Evolutionary conservation across 2,797 vertebrate genomes (phyloP), one percentile per base, ranked within the genome.

Genomic region (Paguma larvata): DNA sequence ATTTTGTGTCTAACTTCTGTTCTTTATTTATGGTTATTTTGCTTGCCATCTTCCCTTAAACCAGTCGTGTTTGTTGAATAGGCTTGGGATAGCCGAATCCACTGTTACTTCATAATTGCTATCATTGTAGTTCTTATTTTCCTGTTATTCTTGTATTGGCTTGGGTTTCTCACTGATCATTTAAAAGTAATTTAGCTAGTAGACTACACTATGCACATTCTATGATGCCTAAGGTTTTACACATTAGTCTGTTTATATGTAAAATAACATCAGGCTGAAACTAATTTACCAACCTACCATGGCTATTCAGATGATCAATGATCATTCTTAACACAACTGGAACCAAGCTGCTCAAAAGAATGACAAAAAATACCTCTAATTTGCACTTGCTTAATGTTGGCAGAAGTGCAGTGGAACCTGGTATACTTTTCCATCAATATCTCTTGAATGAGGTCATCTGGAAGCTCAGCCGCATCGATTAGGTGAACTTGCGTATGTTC

Each of bases 251-350:
- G 34, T 86, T 95, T 93, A 65, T 75, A 73, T 65, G 91, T 21
- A 92, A 97, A 97, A 92, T 96, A 89, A 89, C 41, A 89, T 46
- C 32, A n/a, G n/a, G 30, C 23, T 78, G 30, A 92, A 90, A 92
- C 85, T 79, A 94, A 94, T 94, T 92, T 97, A 85, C 92, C 27
- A 51, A 70, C 65, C 59, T 85, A 63, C 56, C 59, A 41, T 88
- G 67, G 23, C 78, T 83, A 27, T 95, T 93, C 25, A 70, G 34
- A 75, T 80, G 53, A 97, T 96, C 70, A 59, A 13, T 95, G 88
- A 90, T 96, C 15, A 86, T 16, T 89, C 96, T 79, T 89, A 89
- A 72, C 41, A 77, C 51, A 89, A 19, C n/a, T 72, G 65, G 65
- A 95, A 92, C 18, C 34, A 94, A 91, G 65, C 32, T 68, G 41